phyloP scores from a whole-genome alignment of 2,113 vertebrate genomes.

The Myiagra hebetior region DNA sequence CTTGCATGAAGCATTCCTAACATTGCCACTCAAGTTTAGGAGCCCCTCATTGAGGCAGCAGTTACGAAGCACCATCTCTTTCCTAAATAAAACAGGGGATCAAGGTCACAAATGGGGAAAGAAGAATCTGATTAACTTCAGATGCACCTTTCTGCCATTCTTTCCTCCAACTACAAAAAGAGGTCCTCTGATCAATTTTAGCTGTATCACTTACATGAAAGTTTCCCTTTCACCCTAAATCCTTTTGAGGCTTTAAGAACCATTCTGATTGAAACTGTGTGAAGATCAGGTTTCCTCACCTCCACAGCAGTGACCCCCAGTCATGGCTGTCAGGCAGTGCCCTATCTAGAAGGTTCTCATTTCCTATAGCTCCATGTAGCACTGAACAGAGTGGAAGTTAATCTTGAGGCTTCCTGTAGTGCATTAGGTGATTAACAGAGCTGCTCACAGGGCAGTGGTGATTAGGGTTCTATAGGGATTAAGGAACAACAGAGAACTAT shows the following conservation, averaged over 20 bases:
- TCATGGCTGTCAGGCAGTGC: neutral
- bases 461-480: neutral
- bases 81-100: neutral
- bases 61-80: neutral
- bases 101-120: neutral
- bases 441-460: neutral
- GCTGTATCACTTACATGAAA: neutral
- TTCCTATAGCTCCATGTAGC: neutral
- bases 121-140: neutral
- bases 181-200: neutral
- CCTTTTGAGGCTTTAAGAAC: neutral
- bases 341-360: neutral
- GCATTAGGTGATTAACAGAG: neutral
- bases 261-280: neutral
- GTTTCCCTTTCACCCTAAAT: neutral
- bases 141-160: neutral
- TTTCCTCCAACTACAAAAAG: neutral
- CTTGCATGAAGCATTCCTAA: neutral
- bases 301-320: neutral
- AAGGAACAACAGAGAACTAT: neutral
- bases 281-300: neutral
- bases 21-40: neutral
- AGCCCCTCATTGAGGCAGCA: neutral
- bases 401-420: neutral
- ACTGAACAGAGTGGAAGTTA: neutral